These are phyloP conservation scores for Rhysida immarginata DNA, from an alignment of 1,140 invertebrate genomes.

Conservation along the genomic window DNA sequence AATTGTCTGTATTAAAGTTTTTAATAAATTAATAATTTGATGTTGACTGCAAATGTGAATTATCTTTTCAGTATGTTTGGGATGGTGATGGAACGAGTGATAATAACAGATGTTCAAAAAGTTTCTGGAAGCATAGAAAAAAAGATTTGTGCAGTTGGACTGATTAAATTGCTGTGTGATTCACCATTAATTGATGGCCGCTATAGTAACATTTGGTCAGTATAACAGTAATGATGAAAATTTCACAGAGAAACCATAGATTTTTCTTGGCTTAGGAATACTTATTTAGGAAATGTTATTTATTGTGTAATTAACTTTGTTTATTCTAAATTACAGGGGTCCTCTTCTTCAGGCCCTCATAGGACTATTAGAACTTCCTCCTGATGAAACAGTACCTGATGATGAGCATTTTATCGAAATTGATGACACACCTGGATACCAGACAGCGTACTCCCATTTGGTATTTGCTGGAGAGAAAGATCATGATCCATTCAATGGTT, in stretches of 20 bases:
- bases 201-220: constrained; percentile 50
- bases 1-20: too few species aligned
- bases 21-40: neutral
- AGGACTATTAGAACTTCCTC: constrained; percentile 72
- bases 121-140: constrained; percentile 62
- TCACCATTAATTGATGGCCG: constrained; percentile 44
- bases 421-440: constrained; percentile 70
- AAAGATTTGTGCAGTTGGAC: constrained; percentile 77
- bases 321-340: constrained; percentile 27
- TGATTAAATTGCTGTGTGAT: constrained; percentile 69
- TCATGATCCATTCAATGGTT: constrained; percentile 51
- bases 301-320: neutral
- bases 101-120: constrained; percentile 72
- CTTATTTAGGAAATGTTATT: too few species aligned
- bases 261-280: too few species aligned
- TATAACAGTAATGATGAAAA: constrained; percentile 9
- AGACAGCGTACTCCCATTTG: constrained; percentile 75
- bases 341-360: constrained; percentile 53
- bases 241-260: neutral
- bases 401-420: constrained; percentile 77
- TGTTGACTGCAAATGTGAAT: neutral
- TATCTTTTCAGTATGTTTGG: constrained; percentile 62
- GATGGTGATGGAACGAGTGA: constrained; percentile 79
- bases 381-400: constrained; percentile 55
- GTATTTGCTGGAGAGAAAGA: constrained; percentile 59